Base-by-base conservation (phyloP, 2,797 vertebrate genomes). In the Sebastiscus tertius region DNA sequence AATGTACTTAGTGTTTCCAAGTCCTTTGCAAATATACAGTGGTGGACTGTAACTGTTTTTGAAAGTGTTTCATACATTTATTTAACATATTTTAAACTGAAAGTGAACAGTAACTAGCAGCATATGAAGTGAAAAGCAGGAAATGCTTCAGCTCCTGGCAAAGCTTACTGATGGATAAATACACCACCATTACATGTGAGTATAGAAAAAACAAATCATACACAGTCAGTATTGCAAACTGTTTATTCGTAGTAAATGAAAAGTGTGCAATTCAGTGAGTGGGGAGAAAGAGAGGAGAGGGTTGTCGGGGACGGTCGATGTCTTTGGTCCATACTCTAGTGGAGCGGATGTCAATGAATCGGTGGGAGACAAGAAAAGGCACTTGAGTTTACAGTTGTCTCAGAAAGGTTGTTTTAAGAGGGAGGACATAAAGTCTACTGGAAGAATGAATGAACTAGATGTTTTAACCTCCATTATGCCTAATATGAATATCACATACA, bases 311-410 rank as follows among this genome's bases (percentile, higher is more conserved):
- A 87, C 74, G 79, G 87, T 84, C 55, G 82, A 94, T 88, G 92
- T 96, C 95, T 96, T 96, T 96, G 96, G 96, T 96, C 96, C 95
- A 92, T 92, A 94, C 68, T 93, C 87, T 82, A 90, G 88, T 89
- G 89, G 85, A 81, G 70, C 80, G 84, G 83, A 70, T 31, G 80
- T 90, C 66, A 63, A 88, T 81, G 77, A 82, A 72, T 84, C 67
- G 36, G 79, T 76, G 86, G 91, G 89, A 88, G 88, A 93, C 82
- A 84, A 95, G 94, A 95, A 92, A 96, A 96, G 96, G 95, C 95
- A 96, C 96, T 96, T 96, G 89, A 95, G 94, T 95, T 95, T 95
- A 96, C 94, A 94, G 94, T 94, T 91, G 95, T 96, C 94, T 96
- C 95, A 94, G 93, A 95, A 82, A 86, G 27, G 62, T 79, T 61